These are phyloP conservation scores for Riptortus pedestris DNA, from an alignment of 1,140 invertebrate species.

Conservation along the genomic window DNA sequence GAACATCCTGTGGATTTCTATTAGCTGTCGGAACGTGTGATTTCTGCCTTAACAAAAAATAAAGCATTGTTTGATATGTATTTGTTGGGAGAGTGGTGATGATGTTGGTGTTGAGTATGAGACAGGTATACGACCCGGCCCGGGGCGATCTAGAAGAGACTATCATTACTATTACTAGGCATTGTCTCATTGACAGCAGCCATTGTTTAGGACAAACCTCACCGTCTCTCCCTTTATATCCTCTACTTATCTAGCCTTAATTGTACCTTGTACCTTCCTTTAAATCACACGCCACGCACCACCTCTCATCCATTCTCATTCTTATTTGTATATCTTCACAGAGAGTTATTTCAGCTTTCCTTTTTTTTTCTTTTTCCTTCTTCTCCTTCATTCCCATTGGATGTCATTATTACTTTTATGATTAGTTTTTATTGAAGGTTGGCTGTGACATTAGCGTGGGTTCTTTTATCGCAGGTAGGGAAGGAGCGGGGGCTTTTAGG, in stretches of 20 bases:
- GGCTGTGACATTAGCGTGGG: background rate
- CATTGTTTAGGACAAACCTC: no score
- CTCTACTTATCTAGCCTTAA: background rate
- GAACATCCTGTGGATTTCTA: no score
- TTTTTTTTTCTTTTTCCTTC: background rate
- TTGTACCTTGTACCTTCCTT: background rate
- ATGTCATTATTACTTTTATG: background rate
- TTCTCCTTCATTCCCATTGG: background rate
- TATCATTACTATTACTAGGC: background rate
- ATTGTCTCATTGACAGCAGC: background rate
- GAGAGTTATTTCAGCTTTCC: no score
- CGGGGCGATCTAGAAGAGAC: no score
- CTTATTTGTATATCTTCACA: background rate
- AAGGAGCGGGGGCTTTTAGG: background rate
- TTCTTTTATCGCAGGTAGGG: background rate
- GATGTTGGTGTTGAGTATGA: background rate
- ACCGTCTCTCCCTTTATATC: background rate
- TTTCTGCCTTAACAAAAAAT: no score
- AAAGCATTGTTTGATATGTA: no score
- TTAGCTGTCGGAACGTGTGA: no score
- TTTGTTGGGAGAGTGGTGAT: no score
- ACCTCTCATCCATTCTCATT: background rate
- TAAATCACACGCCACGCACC: background rate
- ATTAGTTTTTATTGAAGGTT: background rate
- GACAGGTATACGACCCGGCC: background rate